Conservation (phyloP, 2,113 vertebrate species). For the Callipepla californica region DNA sequence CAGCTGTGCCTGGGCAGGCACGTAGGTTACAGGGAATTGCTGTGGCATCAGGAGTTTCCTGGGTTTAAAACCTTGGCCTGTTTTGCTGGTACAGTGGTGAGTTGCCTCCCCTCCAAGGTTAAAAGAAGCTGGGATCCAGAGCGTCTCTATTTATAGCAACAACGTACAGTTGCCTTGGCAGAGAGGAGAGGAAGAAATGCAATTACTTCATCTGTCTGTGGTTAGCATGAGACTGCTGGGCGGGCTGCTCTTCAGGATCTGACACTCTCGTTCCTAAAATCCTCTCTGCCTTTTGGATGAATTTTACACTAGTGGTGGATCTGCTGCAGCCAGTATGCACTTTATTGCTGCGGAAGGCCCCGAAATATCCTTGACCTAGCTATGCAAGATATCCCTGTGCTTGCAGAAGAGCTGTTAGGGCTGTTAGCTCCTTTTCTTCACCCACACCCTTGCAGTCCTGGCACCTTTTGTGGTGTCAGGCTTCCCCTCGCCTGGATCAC, state of each 20-base stretch:
- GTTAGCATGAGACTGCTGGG: background rate
- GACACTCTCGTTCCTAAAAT: background rate
- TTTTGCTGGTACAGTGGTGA: background rate
- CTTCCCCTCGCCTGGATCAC: background rate
- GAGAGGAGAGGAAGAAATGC: constrained; percentile 35
- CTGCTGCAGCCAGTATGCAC: background rate
- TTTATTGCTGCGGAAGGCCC: background rate
- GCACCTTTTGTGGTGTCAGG: background rate
- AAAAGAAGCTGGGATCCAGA: constrained; percentile 23
- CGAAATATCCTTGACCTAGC: background rate
- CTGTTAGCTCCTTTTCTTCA: background rate
- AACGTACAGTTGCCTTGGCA: constrained; percentile 61
- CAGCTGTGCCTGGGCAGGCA: background rate
- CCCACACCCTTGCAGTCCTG: background rate
- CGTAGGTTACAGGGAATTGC: background rate
- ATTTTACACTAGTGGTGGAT: constrained; percentile 1
- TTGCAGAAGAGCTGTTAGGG: background rate
- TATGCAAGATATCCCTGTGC: background rate
- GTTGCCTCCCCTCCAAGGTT: constrained; percentile 30
- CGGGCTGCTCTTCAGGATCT: background rate
- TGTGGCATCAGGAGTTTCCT: background rate
- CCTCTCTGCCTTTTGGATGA: background rate
- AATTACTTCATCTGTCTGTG: constrained; percentile 9
- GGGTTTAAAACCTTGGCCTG: background rate
- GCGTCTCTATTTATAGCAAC: constrained; percentile 42